phyloP scores from a whole-genome alignment of 2,113 vertebrate genomes.

The Ammodytes dubius region DNA sequence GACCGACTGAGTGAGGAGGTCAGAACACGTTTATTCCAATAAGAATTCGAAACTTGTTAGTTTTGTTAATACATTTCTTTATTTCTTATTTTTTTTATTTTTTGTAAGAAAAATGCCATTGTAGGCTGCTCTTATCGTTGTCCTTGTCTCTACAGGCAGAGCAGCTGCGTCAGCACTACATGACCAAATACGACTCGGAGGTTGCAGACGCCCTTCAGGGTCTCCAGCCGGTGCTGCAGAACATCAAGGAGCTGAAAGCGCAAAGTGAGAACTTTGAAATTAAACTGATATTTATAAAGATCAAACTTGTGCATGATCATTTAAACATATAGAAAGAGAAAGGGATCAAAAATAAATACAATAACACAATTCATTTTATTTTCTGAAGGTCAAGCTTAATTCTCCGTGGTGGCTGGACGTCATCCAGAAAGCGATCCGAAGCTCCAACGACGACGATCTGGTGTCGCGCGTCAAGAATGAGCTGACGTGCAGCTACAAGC shows the following conservation, averaged over 20 bases:
- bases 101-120: not conserved
- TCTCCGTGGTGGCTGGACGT: conserved; percentile 98
- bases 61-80: not conserved
- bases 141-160: conserved; percentile 84
- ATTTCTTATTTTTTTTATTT: not conserved
- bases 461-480: conserved; percentile 94
- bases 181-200: conserved; percentile 97
- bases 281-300: not conserved
- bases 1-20: conserved; percentile 95
- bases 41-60: not conserved
- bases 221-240: conserved; percentile 92
- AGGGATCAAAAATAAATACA: too few relatives aligned
- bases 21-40: not conserved
- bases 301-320: not conserved
- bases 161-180: conserved; percentile 95
- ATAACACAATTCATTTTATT: not conserved
- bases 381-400: conserved; percentile 81
- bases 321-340: not conserved
- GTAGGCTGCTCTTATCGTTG: too few relatives aligned
- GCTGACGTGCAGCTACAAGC: conserved; percentile 94
- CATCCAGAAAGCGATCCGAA: conserved; percentile 89
- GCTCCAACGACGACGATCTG: conserved; percentile 92
- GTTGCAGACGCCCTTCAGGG: conserved; percentile 93
- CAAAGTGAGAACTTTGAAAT: conserved; percentile 86
- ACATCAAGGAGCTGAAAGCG: conserved; percentile 92